Conservation (phyloP, 2,113 vertebrate genomes). For the Engraulis encrasicolus region DNA sequence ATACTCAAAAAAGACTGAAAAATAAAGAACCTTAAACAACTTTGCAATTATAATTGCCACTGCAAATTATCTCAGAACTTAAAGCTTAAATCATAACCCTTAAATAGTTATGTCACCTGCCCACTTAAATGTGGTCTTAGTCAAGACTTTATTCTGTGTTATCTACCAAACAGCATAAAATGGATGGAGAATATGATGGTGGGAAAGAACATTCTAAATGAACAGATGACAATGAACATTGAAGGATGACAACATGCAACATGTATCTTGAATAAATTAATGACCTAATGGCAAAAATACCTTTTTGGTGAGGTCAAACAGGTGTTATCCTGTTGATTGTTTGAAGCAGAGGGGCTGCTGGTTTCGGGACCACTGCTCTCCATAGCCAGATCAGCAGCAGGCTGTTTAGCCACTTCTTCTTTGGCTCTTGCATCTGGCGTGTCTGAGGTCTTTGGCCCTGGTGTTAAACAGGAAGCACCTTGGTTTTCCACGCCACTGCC, state of each 20-base stretch:
- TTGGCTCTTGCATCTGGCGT: constrained; percentile 43
- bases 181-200: too few relatives aligned
- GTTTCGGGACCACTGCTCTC: constrained; percentile 50
- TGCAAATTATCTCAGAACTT: too few relatives aligned
- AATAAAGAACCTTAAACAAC: background rate
- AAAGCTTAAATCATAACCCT: too few relatives aligned
- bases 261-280: too few relatives aligned
- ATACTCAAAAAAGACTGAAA: background rate
- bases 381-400: constrained; percentile 26
- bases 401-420: constrained; percentile 42
- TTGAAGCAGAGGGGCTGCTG: constrained; percentile 24
- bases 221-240: too few relatives aligned
- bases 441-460: constrained; percentile 32
- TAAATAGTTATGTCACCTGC: too few relatives aligned
- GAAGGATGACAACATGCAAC: too few relatives aligned
- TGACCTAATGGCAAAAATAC: constrained; percentile 1
- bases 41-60: background rate
- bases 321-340: background rate
- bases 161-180: too few relatives aligned
- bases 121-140: too few relatives aligned
- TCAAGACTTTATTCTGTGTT: too few relatives aligned
- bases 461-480: background rate
- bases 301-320: background rate
- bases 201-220: too few relatives aligned
- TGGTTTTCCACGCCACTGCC: constrained; percentile 22